A percentile compares a stretch with the other conserved stretches of the same genome.
phyloP scores from a whole-genome alignment of 2,888 invertebrate species.

The Sipha maydis region DNA sequence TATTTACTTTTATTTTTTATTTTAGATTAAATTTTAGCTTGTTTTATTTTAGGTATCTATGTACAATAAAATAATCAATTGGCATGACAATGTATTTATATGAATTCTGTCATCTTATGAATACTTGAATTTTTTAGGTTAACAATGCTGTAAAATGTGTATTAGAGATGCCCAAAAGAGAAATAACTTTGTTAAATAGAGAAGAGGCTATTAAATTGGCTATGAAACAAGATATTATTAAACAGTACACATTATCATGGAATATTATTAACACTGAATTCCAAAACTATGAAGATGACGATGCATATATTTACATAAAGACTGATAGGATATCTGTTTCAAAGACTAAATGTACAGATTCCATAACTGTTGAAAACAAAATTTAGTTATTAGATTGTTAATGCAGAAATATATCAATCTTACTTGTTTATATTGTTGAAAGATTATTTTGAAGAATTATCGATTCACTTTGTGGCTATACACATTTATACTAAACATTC shows the following conservation, averaged over 20 bases:
- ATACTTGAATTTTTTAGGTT: constrained; percentile 67
- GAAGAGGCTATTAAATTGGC: constrained; percentile 72
- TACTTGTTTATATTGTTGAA: background rate
- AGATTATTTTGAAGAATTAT: too few relatives aligned
- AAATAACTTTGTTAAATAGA: constrained; percentile 70
- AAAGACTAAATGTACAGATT: constrained; percentile 21
- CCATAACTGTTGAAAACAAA: constrained; percentile 18
- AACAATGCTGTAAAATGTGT: constrained; percentile 70
- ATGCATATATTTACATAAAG: constrained; percentile 62
- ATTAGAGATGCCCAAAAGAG: constrained; percentile 70
- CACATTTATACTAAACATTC: too few relatives aligned
- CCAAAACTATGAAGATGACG: constrained; percentile 58
- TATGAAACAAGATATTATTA: constrained; percentile 68
- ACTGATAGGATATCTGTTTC: constrained; percentile 61
- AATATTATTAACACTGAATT: constrained; percentile 67
- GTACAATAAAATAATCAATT: background rate
- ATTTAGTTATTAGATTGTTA: constrained; percentile 5
- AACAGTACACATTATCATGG: constrained; percentile 66
- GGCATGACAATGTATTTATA: background rate
- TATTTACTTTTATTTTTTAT: too few relatives aligned
- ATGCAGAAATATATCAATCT: background rate
- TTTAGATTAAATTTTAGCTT: too few relatives aligned
- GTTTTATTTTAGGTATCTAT: background rate
- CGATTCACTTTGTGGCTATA: too few relatives aligned
- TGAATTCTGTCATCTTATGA: background rate